Percentiles rank a stretch among this genome's conserved stretches.
phyloP scores from a whole-genome alignment of 1,140 invertebrate species.

The Macrotrachela quadricornifera region DNA sequence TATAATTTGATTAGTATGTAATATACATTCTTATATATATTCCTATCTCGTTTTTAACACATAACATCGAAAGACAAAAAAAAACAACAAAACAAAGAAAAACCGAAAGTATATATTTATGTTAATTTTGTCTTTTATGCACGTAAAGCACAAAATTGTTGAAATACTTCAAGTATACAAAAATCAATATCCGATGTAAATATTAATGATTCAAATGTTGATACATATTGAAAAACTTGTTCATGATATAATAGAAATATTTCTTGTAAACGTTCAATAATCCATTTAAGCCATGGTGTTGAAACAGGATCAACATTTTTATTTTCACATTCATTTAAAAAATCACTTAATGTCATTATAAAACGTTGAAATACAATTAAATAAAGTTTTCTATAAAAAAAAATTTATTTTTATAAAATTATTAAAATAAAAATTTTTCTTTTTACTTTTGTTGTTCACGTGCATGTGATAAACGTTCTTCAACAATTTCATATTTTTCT shows the following conservation, averaged over 20 bases:
- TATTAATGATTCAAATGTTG: conserved; percentile 70
- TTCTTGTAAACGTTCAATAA: conserved; percentile 75
- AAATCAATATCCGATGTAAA: conserved; percentile 87
- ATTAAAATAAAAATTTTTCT: too few relatives aligned
- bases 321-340: conserved; percentile 72
- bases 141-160: conserved; percentile 68
- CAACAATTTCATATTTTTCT: conserved; percentile 38
- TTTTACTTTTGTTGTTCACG: too few relatives aligned
- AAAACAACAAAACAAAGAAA: too few relatives aligned
- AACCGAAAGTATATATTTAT: too few relatives aligned
- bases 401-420: too few relatives aligned
- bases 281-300: conserved; percentile 90
- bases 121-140: conserved; percentile 7
- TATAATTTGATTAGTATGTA: too few relatives aligned
- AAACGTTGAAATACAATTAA: conserved; percentile 44
- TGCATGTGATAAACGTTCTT: too few relatives aligned
- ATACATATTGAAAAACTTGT: conserved; percentile 88
- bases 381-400: too few relatives aligned
- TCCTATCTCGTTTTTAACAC: too few relatives aligned
- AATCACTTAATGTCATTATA: conserved; percentile 90
- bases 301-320: conserved; percentile 64
- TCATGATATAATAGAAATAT: conserved; percentile 86
- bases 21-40: too few relatives aligned
- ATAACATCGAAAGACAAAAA: too few relatives aligned
- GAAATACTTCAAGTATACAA: conserved; percentile 85